Base-by-base conservation (phyloP, 2,888 invertebrate species). In the Cartodere bifasciata region DNA sequence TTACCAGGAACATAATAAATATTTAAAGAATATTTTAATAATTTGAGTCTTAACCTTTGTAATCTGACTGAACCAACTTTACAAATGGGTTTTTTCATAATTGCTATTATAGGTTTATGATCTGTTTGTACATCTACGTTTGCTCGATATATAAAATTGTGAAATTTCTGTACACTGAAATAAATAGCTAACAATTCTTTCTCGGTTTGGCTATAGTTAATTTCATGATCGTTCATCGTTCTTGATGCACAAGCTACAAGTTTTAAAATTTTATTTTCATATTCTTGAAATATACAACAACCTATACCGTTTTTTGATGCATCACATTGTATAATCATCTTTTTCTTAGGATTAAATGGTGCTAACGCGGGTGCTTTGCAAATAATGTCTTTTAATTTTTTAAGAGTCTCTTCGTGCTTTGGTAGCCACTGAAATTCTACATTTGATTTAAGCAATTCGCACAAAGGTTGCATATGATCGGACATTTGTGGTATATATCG, bases 51-150 rank as follows among this genome's bases (percentile, higher is more conserved):
- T 10, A 39, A 21, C 15, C 39, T 24, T 33, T 40, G 40, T 20
- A 40, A 17, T 24, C 38, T 34, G 16, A 38, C 37, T 13, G 41
- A 42, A n/a, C n/a, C n/a, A n/a, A n/a, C n/a, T n/a, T 41, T 38
- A 23, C 34, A 30, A 7, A 43, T 35, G 12, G 38, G 32, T 35
- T 43, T 41, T 20, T 39, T 37, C 38, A 39, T 37, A 6, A 44
- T 41, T n/a, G 38, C 29, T 1, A 40, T 24, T 5, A 42, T 34
- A 3, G 42, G 39, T 35, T 42, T 39, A 24, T 44, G 37, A 21
- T 44, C 40, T 7, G 35, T 36, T 31, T 38, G 34, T 22, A 44
- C 40, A 26, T 41, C 37, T 9, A 37, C 38, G 2, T 29, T 21
- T n/a, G 6, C 6, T 5, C 26, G 3, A 32, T 42, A 42, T 15